Evolutionary conservation across 2,113 vertebrate species (phyloP).

Genomic region (Scomber scombrus): DNA sequence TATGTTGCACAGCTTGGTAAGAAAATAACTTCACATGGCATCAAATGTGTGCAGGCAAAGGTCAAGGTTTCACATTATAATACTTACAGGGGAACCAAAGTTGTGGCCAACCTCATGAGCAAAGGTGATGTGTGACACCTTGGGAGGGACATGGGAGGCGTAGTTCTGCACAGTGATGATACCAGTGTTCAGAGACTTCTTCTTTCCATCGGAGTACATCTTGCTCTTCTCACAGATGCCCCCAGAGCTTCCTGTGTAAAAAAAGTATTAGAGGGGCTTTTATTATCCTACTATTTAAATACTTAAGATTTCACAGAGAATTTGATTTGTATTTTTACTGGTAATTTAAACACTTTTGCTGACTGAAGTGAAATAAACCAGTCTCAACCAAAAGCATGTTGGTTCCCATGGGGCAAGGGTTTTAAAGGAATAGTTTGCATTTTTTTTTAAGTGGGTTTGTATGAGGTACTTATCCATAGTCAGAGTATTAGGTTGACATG

Average conservation of each 20-base stretch:
- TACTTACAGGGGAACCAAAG: constrained; percentile 98
- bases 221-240: constrained; percentile 98
- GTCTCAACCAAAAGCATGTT: no score
- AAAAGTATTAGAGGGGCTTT: not conserved
- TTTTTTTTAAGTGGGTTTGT: no score
- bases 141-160: constrained; percentile 96
- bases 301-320: not conserved
- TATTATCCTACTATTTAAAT: not conserved
- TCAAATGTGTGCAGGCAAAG: not conserved
- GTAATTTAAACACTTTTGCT: not conserved
- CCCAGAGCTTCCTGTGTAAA: constrained; percentile 91
- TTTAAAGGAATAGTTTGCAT: not conserved
- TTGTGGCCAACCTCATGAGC: constrained; percentile 99
- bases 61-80: not conserved
- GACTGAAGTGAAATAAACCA: not conserved
- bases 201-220: constrained; percentile 94
- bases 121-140: constrained; percentile 98
- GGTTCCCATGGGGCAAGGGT: no score
- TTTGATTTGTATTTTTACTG: not conserved
- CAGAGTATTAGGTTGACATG: no score
- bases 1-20: not conserved
- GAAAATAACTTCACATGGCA: not conserved
- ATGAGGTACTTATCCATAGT: no score
- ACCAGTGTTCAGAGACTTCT: constrained; percentile 97
- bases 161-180: constrained; percentile 99